phyloP scores from a whole-genome alignment of 2,888 invertebrate genomes.

The Mythimna albipuncta region DNA sequence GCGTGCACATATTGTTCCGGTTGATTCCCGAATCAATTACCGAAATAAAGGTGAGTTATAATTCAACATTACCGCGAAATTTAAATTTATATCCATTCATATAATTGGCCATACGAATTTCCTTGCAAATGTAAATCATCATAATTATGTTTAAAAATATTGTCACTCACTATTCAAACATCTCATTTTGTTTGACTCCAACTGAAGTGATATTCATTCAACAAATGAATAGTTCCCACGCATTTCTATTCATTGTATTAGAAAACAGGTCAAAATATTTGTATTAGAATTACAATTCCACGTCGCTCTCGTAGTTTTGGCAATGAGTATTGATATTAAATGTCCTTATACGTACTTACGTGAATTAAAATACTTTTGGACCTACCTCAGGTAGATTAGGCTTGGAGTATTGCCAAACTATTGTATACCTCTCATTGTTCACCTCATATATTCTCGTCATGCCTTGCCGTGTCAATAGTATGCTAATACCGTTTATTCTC shows the following conservation, averaged over 20 bases:
- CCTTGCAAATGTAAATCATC: not conserved
- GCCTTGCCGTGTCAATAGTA: not conserved
- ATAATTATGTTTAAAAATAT: not conserved
- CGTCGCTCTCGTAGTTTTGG: conserved; percentile 26
- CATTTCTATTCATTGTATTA: conserved; percentile 12
- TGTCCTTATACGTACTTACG: not conserved
- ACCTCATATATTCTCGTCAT: not conserved
- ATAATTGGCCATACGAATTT: not conserved
- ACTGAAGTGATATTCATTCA: not conserved
- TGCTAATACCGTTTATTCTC: not conserved
- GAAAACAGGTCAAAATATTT: conserved; percentile 3
- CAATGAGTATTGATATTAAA: conserved; percentile 13
- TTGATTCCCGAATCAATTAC: conserved; percentile 21
- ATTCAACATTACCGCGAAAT: conserved; percentile 66
- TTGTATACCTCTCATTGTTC: conserved; percentile 17
- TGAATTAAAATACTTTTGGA: conserved; percentile 12
- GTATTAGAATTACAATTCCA: not conserved
- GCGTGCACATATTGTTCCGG: conserved; percentile 11
- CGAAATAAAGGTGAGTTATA: conserved; percentile 52
- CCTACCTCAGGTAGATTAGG: not conserved
- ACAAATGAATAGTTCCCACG: conserved; percentile 7
- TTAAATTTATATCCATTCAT: conserved; percentile 55
- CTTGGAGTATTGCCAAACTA: conserved; percentile 47
- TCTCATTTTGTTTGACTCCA: not conserved
- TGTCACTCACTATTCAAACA: not conserved